These are phyloP conservation scores for Bimastos eiseni DNA, from an alignment of 2,888 invertebrate species.

Conservation along the genomic window DNA sequence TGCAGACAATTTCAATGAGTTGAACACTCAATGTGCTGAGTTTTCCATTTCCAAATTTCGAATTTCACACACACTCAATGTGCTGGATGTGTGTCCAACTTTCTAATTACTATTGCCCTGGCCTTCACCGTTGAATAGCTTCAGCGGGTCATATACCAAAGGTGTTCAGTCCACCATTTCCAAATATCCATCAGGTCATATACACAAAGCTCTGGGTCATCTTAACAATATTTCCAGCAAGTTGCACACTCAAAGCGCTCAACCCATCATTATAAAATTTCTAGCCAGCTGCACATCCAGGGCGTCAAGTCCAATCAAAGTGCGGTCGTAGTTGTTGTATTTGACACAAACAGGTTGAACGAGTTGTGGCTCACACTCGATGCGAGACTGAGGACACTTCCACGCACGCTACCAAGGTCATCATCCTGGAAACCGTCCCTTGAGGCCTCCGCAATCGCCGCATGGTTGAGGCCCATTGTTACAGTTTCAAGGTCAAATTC, in stretches of 20 bases:
- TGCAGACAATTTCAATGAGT: not conserved
- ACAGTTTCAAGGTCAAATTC: constrained; percentile 93
- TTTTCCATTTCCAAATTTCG: not conserved
- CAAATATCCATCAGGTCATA: not conserved
- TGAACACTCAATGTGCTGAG: not conserved
- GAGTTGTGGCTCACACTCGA: constrained; percentile 84
- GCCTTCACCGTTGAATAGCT: not conserved
- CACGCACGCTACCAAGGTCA: constrained; percentile 79
- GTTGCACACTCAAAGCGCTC: not conserved
- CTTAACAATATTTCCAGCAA: not conserved
- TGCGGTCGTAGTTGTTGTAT: not conserved
- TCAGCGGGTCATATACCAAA: not conserved
- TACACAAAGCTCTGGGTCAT: not conserved
- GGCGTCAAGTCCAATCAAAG: not conserved
- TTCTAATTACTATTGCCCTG: not conserved
- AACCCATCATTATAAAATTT: not conserved
- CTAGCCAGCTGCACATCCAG: not conserved
- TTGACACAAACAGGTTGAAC: constrained; percentile 48
- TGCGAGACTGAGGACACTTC: constrained; percentile 87
- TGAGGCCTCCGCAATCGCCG: constrained; percentile 88
- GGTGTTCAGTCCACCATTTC: not conserved
- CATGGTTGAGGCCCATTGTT: constrained; percentile 84
- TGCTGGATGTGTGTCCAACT: not conserved
- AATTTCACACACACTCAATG: not conserved
- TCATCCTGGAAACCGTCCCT: constrained; percentile 86